Evolutionary conservation across 2,888 invertebrate genomes (phyloP).

Genomic region (Cheilosia scutellata): DNA sequence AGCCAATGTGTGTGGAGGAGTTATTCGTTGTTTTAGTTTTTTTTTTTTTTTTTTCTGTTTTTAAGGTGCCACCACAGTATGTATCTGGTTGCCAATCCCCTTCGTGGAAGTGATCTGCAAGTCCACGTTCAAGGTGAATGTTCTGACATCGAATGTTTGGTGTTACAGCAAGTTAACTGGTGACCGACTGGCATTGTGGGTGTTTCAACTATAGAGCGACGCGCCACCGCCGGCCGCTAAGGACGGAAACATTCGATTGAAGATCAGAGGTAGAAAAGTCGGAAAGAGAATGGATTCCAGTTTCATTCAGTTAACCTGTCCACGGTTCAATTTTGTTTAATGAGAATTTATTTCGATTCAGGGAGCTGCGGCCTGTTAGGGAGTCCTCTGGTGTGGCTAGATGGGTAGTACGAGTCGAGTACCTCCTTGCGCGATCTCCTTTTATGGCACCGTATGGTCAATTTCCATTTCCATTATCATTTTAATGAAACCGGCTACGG

Average conservation of each 20-base stretch:
- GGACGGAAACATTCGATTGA: slow-evolving; percentile 52
- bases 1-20: slow-evolving; percentile 67
- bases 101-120: slow-evolving; percentile 74
- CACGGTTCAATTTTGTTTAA: slow-evolving; percentile 75
- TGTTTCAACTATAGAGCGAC: slow-evolving; percentile 48
- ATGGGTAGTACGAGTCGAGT: slow-evolving; percentile 2
- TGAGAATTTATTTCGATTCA: slow-evolving; percentile 74
- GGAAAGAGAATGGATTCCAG: slow-evolving; percentile 74
- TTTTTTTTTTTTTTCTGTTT: slow-evolving; percentile 22
- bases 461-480: slow-evolving; percentile 71
- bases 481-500: slow-evolving; percentile 57
- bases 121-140: slow-evolving; percentile 76
- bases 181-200: slow-evolving; percentile 76
- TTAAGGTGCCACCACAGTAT: slow-evolving; percentile 72
- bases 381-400: slow-evolving; percentile 41
- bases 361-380: slow-evolving; percentile 54
- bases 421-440: slow-evolving; percentile 43
- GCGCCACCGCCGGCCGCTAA: background rate
- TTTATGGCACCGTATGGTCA: slow-evolving; percentile 71
- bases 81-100: slow-evolving; percentile 73
- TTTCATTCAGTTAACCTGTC: slow-evolving; percentile 74
- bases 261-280: slow-evolving; percentile 61
- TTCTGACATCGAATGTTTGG: slow-evolving; percentile 70
- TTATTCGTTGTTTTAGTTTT: slow-evolving; percentile 8
- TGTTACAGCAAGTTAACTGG: slow-evolving; percentile 58